Conservation (phyloP, 2,888 invertebrate species). For the Geotrupes spiniger region DNA sequence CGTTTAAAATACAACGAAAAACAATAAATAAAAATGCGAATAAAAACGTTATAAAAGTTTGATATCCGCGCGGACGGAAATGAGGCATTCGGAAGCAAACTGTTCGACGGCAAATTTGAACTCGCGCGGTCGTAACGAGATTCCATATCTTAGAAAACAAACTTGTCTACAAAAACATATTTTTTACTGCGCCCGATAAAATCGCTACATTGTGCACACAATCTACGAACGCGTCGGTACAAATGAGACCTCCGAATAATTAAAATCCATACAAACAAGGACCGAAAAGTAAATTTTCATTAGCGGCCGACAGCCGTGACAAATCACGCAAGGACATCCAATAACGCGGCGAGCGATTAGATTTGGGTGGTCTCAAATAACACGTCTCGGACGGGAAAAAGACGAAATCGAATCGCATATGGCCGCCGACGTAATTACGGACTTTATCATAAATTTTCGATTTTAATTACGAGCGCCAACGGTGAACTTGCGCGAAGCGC, state of each 20-base stretch:
- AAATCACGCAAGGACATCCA: slow-evolving; percentile 6
- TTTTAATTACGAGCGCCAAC: slow-evolving; percentile 2
- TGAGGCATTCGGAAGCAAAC: slow-evolving; percentile 47
- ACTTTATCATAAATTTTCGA: slow-evolving; percentile 4
- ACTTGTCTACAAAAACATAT: slow-evolving; percentile 1
- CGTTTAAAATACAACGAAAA: no score
- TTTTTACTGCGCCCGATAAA: neutral
- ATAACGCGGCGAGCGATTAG: slow-evolving; percentile 1
- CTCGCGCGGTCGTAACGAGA: slow-evolving; percentile 28
- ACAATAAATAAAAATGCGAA: neutral
- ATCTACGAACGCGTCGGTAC: neutral
- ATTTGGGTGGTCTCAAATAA: slow-evolving; percentile 8
- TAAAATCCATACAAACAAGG: neutral
- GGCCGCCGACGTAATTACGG: neutral
- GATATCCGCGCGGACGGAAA: slow-evolving; percentile 43
- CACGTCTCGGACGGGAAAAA: neutral
- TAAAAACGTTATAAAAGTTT: slow-evolving; percentile 40
- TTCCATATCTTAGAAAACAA: slow-evolving; percentile 22
- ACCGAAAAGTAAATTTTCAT: slow-evolving; percentile 4
- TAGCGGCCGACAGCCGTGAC: slow-evolving; percentile 3
- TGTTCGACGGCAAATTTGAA: slow-evolving; percentile 40
- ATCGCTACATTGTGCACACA: neutral
- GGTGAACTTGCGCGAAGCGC: neutral
- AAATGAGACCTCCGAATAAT: neutral
- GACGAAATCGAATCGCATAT: neutral